Percentiles rank a stretch among this genome's conserved stretches.
These are phyloP conservation scores for Stichopus horrens DNA, from an alignment of 53 echinoderm and acorn worm genomes.

Conservation along the genomic window DNA sequence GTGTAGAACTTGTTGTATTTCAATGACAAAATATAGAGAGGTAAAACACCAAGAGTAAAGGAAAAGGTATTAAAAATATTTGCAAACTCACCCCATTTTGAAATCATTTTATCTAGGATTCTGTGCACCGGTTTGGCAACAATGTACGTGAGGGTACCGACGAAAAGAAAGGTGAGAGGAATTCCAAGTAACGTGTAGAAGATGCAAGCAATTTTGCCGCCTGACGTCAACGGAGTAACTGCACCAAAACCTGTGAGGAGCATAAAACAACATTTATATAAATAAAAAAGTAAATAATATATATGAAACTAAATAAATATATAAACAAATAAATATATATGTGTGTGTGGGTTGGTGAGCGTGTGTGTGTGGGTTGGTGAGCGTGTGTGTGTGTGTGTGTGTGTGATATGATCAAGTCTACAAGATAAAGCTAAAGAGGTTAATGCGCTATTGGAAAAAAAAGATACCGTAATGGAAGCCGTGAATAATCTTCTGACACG, in stretches of 20 bases:
- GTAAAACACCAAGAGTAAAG: not conserved
- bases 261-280: not conserved
- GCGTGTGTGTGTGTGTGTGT: no score
- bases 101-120: constrained; percentile 68
- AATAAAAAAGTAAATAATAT: not conserved
- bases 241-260: constrained; percentile 78
- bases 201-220: constrained; percentile 72
- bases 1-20: no score
- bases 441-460: no score
- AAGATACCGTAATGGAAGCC: no score
- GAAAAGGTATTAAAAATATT: not conserved
- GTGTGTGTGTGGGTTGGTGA: not conserved
- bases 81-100: constrained; percentile 69
- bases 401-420: no score
- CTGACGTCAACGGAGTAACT: constrained; percentile 77
- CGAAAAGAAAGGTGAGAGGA: constrained; percentile 87
- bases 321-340: not conserved
- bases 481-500: no score
- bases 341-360: not conserved
- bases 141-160: constrained; percentile 73
- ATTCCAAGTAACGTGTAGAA: constrained; percentile 85
- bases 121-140: constrained; percentile 75
- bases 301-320: not conserved
- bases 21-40: not conserved
- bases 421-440: no score